Conservation (phyloP, 1,140 invertebrate genomes). For the Protaetia brevitarsis region DNA sequence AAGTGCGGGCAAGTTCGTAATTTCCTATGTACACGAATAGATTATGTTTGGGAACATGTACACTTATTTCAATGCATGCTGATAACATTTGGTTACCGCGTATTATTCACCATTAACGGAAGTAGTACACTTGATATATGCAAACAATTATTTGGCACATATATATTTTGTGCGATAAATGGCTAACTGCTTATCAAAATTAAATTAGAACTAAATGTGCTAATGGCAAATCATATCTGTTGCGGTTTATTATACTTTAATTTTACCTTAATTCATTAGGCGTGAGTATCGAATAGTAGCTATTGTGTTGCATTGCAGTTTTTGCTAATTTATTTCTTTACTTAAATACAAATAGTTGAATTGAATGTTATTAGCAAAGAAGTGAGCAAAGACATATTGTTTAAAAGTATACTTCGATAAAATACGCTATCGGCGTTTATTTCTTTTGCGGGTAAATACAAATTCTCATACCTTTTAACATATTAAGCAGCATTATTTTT, state of each 20-base stretch:
- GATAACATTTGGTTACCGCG: slow-evolving; percentile 10
- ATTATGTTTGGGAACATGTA: neutral
- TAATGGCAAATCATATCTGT: neutral
- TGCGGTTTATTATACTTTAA: neutral
- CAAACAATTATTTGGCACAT: slow-evolving; percentile 15
- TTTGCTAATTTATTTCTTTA: no score
- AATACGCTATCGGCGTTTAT: no score
- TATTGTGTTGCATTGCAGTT: no score
- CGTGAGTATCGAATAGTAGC: no score
- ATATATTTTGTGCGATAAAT: neutral
- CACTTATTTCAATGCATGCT: neutral
- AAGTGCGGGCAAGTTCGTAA: neutral
- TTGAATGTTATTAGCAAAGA: no score
- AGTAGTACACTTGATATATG: slow-evolving; percentile 3
- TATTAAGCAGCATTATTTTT: no score
- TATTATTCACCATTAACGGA: slow-evolving; percentile 5
- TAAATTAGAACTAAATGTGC: neutral
- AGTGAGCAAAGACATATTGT: no score
- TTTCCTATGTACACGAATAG: neutral
- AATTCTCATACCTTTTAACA: no score
- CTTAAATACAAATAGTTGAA: no score
- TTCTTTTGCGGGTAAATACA: no score
- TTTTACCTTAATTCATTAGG: no score
- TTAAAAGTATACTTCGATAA: no score
- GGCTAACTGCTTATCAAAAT: neutral